Evolutionary conservation across 92 coral and sea anemone species (phyloP), one percentile per base, ranked within the genome.

Genomic region (Plumapathes pennacea): DNA sequence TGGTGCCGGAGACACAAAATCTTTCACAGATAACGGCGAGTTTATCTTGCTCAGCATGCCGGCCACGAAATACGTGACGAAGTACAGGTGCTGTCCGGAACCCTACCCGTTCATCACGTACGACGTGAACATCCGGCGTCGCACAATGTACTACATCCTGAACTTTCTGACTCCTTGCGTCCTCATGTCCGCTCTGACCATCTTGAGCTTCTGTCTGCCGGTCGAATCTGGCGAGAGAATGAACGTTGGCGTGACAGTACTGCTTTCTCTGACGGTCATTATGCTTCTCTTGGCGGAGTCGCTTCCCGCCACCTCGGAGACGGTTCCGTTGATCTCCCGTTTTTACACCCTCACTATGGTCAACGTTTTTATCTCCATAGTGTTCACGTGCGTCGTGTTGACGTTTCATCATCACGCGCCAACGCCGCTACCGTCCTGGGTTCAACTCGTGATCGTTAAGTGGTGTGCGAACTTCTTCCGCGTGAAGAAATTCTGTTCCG

Each of bases 281-380:
- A 61, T 88, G 1, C 67, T 88, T 17, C 64, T 88, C 22, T 80
- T 88, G 22, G 96, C 96, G 62, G 96, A 88, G 27, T 84, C 82
- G 48, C 83, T 88, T 56, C 96, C 96, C 44, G 96, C 96, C 30
- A 88, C 96, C n/a, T 88, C 96, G 62, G 96, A 88, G 54, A 89
- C 83, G 10, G 86, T 88, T 5, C 96, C 96, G 50, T 43, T 88
- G 47, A 88, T 88, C 40, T 88, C 96, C 20, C 96, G 96, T 11
- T 88, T 82, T 66, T 87, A 87, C 69, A 87, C 96, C 41, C 67
- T 87, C 24, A 87, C 96, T 20, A 87, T 87, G 96, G 57, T 87
- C n/a, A 87, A 87, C 34, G 96, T 87, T 10, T 87, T 88, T 34
- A 62, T 88, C 24, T 88, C 96, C 43, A 64, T 88, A 15, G 90